phyloP scores from a whole-genome alignment of 1,140 invertebrate genomes.

The Drosophila santomea region DNA sequence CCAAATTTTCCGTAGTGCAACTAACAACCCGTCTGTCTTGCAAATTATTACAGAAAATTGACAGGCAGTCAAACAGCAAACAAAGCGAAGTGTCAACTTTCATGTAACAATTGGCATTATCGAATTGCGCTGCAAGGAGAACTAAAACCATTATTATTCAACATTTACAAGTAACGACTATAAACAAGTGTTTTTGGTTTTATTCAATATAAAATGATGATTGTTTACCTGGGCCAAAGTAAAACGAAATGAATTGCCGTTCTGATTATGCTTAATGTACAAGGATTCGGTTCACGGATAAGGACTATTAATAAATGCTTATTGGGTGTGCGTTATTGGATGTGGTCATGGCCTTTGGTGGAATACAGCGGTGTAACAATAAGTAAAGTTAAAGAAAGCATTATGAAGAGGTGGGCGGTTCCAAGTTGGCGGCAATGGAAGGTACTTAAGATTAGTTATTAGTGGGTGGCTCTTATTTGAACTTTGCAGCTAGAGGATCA shows the following conservation, averaged over 20 bases:
- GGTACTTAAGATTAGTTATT: conserved; percentile 55
- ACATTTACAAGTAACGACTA: conserved; percentile 27
- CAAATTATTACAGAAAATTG: conserved; percentile 76
- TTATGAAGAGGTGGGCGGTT: conserved; percentile 31
- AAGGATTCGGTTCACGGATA: conserved; percentile 5
- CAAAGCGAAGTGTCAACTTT: conserved; percentile 69
- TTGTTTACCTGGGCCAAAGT: conserved; percentile 34
- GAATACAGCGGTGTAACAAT: conserved; percentile 21
- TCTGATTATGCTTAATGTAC: conserved; percentile 35
- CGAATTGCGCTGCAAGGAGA: conserved; percentile 45
- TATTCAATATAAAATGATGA: conserved; percentile 54
- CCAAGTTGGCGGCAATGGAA: conserved; percentile 44
- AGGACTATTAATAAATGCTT: conserved; percentile 20
- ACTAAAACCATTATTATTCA: conserved; percentile 14
- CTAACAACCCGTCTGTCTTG: conserved; percentile 8
- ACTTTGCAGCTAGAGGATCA: conserved; percentile 64
- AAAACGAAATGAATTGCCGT: conserved; percentile 27
- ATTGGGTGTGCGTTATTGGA: conserved; percentile 4
- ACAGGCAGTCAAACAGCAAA: conserved; percentile 36
- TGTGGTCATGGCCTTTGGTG: conserved; percentile 52
- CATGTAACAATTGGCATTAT: conserved; percentile 84
- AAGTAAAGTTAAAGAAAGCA: conserved; percentile 23
- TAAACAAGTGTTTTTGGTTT: conserved; percentile 51
- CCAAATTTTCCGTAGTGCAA: neutral
- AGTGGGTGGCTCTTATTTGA: conserved; percentile 70